phyloP scores from a whole-genome alignment of 2,113 vertebrate genomes.

The Cettia cetti region DNA sequence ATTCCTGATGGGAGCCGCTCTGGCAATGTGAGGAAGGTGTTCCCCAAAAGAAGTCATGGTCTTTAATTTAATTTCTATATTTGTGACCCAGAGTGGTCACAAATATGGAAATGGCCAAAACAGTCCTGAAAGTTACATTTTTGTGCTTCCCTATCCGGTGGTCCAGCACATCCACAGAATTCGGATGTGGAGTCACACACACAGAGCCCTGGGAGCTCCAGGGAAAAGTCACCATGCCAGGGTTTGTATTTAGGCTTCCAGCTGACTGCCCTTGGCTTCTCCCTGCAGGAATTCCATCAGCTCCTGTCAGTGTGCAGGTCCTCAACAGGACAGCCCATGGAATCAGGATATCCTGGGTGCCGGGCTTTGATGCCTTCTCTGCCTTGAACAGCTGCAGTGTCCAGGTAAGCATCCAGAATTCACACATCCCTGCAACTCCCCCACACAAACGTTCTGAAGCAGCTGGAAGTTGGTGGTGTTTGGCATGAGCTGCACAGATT shows the following conservation, averaged over 20 bases:
- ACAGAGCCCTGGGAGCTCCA: neutral
- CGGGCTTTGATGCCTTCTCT: slow-evolving; percentile 87
- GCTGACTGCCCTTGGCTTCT: neutral
- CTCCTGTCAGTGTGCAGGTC: slow-evolving; percentile 64
- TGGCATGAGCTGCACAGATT: neutral
- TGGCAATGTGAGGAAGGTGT: fast-evolving
- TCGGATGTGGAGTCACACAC: fast-evolving
- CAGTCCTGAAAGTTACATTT: neutral
- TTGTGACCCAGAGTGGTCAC: neutral
- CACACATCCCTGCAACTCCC: too few relatives aligned
- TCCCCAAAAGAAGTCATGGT: neutral
- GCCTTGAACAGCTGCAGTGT: slow-evolving; percentile 78
- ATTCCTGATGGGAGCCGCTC: neutral
- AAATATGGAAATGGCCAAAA: neutral
- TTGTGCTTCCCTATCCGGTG: neutral
- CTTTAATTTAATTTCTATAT: too few relatives aligned
- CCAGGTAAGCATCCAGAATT: slow-evolving; percentile 70
- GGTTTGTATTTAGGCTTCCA: neutral
- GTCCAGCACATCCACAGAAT: fast-evolving
- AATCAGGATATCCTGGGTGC: slow-evolving; percentile 82
- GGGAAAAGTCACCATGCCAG: fast-evolving
- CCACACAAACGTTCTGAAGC: fast-evolving
- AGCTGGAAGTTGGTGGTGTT: neutral
- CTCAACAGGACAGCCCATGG: slow-evolving; percentile 72
- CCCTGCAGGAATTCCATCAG: slow-evolving; percentile 60